Base-by-base conservation (phyloP, 2,797 vertebrate genomes). In the Gallinago stenura region DNA sequence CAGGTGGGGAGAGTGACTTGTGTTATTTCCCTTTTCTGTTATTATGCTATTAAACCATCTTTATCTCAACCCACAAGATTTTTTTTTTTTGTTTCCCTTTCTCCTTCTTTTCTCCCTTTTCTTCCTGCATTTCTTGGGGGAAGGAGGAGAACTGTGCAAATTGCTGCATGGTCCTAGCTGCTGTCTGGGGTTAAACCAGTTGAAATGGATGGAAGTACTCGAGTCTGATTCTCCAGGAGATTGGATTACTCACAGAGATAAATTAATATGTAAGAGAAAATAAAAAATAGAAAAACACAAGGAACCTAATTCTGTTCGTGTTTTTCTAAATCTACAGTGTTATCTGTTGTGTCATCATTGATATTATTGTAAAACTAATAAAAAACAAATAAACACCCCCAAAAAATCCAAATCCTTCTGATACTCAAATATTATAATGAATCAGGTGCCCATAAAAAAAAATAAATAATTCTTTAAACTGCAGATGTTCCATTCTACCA, bases 361-460 rank as follows among this genome's bases (percentile, higher is more conserved):
- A 62, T 60, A 60, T n/a, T 35, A 41, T 25, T 82, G 18, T 39
- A 82, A 90, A 58, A 30, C 26, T 35, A 48, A 3, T 20, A 35
- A 65, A 41, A 41, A 76, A 46, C 3, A 37, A 62, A 20, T 17
- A 46, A 46, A n/a, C 10, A 8, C 4, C 20, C 5, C 4, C 0
- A 0, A 64, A 39, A 26, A 78, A 10, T 15, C 8, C 56, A 78
- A 89, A 43, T 2, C 5, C 2, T 65, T 83, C 50, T 58, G 10
- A 3, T 69, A 37, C 56, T 73, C 46, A 90, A 87, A 43, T 26
- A 37, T 2, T 33, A 31, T 30, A 70, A 31, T 19, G 10, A 77
- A 70, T 45, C 30, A 43, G 18, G 3, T 3, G 2, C 2, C 3
- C 15, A 50, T 33, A 2, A 17, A 14, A 82, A 84, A 82, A 84